These are phyloP conservation scores for Buphagus erythrorhynchus DNA, from an alignment of 2,797 vertebrate species.

Conservation along the genomic window DNA sequence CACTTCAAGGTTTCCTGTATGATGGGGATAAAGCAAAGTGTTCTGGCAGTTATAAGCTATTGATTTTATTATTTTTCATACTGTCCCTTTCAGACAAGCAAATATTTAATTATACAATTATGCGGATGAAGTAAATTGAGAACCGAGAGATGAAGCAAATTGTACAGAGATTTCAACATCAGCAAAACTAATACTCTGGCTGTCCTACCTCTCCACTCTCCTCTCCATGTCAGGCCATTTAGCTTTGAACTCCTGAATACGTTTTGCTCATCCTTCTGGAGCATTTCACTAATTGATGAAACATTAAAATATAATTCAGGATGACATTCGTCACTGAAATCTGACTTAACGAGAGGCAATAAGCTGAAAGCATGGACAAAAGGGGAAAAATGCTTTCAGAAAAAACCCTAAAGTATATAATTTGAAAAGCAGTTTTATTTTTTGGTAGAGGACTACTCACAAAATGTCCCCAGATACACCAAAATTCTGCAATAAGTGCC, in stretches of 20 bases:
- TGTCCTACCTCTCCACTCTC: background rate
- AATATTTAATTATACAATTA: background rate
- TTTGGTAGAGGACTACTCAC: background rate
- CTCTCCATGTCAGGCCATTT: background rate
- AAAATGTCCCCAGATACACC: background rate
- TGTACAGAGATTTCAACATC: background rate
- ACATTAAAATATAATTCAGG: slow-evolving; percentile 52
- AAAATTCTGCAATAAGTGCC: background rate
- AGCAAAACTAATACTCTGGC: background rate
- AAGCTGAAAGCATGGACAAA: background rate
- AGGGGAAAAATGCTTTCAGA: background rate
- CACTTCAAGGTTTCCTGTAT: background rate
- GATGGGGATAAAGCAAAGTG: background rate
- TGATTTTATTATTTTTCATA: background rate
- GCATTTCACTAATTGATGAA: slow-evolving; percentile 53
- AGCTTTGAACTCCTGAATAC: background rate
- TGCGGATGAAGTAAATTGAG: background rate
- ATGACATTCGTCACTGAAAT: slow-evolving; percentile 47
- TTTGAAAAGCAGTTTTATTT: background rate
- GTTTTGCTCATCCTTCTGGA: slow-evolving; percentile 43
- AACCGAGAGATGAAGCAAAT: background rate
- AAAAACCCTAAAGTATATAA: background rate
- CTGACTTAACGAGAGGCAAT: slow-evolving; percentile 35
- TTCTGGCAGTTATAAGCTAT: background rate
- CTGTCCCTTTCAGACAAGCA: background rate